These are phyloP conservation scores for Ophioderma brevispina DNA, from an alignment of 35 echinoderm and acorn worm species.

Conservation along the genomic window DNA sequence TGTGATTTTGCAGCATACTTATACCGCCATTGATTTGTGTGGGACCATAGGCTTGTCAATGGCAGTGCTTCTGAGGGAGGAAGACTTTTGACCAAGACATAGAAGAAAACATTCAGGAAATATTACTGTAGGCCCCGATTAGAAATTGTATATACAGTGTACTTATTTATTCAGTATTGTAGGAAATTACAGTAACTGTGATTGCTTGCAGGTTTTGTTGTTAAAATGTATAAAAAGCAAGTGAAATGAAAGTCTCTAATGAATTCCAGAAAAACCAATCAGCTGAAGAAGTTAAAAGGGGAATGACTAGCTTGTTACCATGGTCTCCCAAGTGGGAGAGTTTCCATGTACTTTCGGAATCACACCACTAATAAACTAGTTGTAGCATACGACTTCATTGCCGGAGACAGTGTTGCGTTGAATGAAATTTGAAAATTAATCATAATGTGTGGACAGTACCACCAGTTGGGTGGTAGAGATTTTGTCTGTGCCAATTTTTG, in stretches of 20 bases:
- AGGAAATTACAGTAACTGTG: background rate
- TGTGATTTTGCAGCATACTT: slow-evolving; percentile 78
- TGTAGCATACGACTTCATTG: no score
- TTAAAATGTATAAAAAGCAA: background rate
- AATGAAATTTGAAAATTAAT: no score
- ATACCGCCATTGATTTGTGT: slow-evolving; percentile 82
- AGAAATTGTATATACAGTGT: no score
- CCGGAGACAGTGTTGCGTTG: no score
- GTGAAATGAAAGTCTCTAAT: background rate
- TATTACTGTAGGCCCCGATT: background rate
- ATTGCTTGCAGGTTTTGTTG: background rate
- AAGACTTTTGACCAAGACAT: slow-evolving; percentile 83
- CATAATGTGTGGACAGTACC: no score
- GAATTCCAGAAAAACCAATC: background rate
- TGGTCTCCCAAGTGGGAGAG: no score
- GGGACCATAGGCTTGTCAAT: slow-evolving; percentile 73
- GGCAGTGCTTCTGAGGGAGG: slow-evolving; percentile 44
- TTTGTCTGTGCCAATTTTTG: no score
- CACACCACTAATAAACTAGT: no score
- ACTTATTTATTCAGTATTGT: background rate
- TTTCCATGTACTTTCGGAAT: no score
- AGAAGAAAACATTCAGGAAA: slow-evolving; percentile 84
- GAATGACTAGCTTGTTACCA: no score
- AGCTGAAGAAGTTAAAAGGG: background rate
- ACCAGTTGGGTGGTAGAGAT: no score